Percentiles rank a stretch among this genome's conserved stretches.
Evolutionary conservation across 1,140 invertebrate species (phyloP).

Genomic region (Lineus longissimus): DNA sequence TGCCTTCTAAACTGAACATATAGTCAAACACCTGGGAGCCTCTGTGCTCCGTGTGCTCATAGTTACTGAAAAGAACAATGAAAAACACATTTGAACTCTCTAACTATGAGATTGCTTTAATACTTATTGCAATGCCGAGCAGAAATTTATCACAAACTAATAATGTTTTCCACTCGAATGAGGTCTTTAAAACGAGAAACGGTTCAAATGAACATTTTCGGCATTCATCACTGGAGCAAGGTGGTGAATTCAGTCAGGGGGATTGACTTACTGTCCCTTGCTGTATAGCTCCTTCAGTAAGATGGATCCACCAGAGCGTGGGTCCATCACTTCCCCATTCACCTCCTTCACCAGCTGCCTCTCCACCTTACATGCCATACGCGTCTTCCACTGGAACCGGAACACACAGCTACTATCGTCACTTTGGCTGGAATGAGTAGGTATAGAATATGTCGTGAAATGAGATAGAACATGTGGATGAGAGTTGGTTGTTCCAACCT

Average conservation of each 20-base stretch:
- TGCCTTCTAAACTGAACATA: slow-evolving; percentile 23
- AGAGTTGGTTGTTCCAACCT: not conserved
- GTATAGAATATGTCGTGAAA: not conserved
- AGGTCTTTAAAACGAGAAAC: too few relatives aligned
- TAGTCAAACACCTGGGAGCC: slow-evolving; percentile 17
- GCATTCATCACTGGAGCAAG: too few relatives aligned
- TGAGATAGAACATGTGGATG: not conserved
- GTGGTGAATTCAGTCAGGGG: too few relatives aligned
- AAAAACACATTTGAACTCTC: too few relatives aligned
- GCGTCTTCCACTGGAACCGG: slow-evolving; percentile 39
- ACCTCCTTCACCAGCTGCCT: slow-evolving; percentile 24
- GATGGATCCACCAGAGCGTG: slow-evolving; percentile 21
- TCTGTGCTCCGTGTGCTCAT: slow-evolving; percentile 9
- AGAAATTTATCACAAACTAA: too few relatives aligned
- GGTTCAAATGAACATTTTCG: too few relatives aligned
- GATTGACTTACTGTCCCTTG: slow-evolving; percentile 7
- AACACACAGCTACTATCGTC: slow-evolving; percentile 27
- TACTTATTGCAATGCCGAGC: too few relatives aligned
- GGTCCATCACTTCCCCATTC: slow-evolving; percentile 27
- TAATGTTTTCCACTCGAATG: too few relatives aligned
- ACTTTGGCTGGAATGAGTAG: slow-evolving; percentile 17
- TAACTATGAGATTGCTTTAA: too few relatives aligned
- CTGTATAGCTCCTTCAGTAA: slow-evolving; percentile 23
- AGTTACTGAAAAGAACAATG: slow-evolving; percentile 5
- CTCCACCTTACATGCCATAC: slow-evolving; percentile 28